Percentiles rank a stretch among this genome's conserved stretches.
Conservation (phyloP, 23 tunicate species). For the Corella eumyota region DNA sequence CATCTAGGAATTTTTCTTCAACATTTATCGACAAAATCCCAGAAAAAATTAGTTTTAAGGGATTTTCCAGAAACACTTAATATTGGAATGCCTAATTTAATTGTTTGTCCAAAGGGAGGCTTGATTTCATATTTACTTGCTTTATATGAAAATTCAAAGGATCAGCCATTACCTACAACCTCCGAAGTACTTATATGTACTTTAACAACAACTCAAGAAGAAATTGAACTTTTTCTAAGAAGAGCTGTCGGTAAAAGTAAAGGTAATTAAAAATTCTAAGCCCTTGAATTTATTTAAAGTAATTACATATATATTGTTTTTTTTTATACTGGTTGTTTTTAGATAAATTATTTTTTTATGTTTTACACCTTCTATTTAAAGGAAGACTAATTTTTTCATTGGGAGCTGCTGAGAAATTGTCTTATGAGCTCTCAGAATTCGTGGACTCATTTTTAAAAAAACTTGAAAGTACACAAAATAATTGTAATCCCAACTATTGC, state of each 20-base stretch:
- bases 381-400: slow-evolving; percentile 26
- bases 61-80: slow-evolving; percentile 14
- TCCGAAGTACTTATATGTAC: slow-evolving; percentile 69
- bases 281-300: no score
- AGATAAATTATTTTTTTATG: no score
- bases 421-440: slow-evolving; percentile 35
- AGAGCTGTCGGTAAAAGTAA: slow-evolving; percentile 5
- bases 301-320: no score
- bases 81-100: slow-evolving; percentile 38
- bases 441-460: slow-evolving; percentile 13
- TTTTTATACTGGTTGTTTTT: no score
- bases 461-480: slow-evolving; percentile 21
- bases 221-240: slow-evolving; percentile 22
- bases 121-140: slow-evolving; percentile 29
- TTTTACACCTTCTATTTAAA: slow-evolving; percentile 10
- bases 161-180: slow-evolving; percentile 47
- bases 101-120: slow-evolving; percentile 34
- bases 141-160: slow-evolving; percentile 31
- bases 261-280: no score
- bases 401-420: slow-evolving; percentile 43
- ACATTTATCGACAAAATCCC: not conserved
- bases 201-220: slow-evolving; percentile 38
- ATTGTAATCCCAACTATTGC: slow-evolving; percentile 2
- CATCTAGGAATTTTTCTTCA: slow-evolving; percentile 41
- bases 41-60: not conserved